Percentiles rank a stretch among this genome's conserved stretches.
phyloP scores from a whole-genome alignment of 2,888 invertebrate genomes.

The Drosophila pullipes region DNA sequence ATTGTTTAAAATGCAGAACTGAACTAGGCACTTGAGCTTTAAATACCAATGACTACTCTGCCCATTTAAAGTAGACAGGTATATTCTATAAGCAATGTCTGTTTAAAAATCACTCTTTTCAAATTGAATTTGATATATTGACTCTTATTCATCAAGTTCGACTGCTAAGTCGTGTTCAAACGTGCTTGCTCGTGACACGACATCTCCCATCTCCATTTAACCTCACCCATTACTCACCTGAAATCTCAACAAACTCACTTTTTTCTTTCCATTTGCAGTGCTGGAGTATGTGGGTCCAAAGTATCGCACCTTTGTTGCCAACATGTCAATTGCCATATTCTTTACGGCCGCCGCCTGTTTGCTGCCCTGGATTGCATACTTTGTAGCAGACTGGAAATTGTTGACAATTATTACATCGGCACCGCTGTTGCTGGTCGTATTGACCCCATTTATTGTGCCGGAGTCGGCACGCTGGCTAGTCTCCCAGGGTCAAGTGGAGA shows the following conservation, averaged over 20 bases:
- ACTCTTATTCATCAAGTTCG: neutral
- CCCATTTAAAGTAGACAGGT: too few species aligned
- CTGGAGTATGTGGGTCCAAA: constrained; percentile 95
- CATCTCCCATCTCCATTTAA: neutral
- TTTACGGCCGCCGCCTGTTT: constrained; percentile 93
- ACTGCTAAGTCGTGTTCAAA: neutral
- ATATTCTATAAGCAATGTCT: neutral
- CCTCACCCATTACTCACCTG: neutral
- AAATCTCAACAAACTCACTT: neutral
- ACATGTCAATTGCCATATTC: constrained; percentile 95
- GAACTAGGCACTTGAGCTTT: too few species aligned
- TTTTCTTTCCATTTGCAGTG: constrained; percentile 87
- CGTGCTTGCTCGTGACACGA: neutral
- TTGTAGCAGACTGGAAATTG: constrained; percentile 91
- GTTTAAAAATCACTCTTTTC: neutral
- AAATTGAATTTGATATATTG: neutral
- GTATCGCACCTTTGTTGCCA: constrained; percentile 95
- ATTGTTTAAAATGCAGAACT: too few species aligned
- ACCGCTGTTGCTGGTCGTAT: constrained; percentile 89
- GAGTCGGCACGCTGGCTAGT: constrained; percentile 96
- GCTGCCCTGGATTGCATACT: constrained; percentile 94
- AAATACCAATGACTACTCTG: too few species aligned
- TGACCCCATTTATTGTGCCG: constrained; percentile 92
- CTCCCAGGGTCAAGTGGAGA: constrained; percentile 93
- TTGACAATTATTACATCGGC: constrained; percentile 92